Evolutionary conservation across 2,888 invertebrate genomes (phyloP).

Genomic region (Portevinia maculata): DNA sequence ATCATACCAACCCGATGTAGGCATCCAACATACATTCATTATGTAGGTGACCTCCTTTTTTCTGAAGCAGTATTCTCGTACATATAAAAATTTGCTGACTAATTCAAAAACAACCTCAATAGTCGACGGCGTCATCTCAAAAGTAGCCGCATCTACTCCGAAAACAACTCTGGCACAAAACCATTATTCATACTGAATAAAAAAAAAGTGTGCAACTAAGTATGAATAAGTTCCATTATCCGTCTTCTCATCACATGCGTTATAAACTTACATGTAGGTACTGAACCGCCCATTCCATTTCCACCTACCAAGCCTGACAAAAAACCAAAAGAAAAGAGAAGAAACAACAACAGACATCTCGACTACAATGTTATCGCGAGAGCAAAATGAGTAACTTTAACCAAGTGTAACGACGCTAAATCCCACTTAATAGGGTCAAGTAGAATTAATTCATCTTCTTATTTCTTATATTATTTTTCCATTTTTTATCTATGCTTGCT

Average conservation of each 20-base stretch:
- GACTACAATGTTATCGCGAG: conserved; percentile 4
- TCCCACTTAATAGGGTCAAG: conserved; percentile 65
- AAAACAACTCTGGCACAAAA: conserved; percentile 36
- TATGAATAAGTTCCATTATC: conserved; percentile 56
- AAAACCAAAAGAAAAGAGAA: not conserved
- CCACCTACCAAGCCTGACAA: not conserved
- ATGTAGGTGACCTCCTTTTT: conserved; percentile 55
- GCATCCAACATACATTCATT: conserved; percentile 14
- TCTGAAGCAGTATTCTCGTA: conserved; percentile 1
- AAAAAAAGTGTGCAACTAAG: conserved; percentile 38
- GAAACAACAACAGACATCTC: conserved; percentile 4
- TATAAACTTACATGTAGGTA: conserved; percentile 3
- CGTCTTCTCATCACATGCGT: conserved; percentile 30
- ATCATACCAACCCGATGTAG: conserved; percentile 20
- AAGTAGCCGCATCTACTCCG: conserved; percentile 35
- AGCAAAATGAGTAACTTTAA: conserved; percentile 41
- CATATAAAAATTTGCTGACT: conserved; percentile 21
- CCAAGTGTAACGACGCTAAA: conserved; percentile 61
- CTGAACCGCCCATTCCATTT: conserved; percentile 9
- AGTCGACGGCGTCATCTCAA: conserved; percentile 25
- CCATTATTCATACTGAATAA: conserved; percentile 31
- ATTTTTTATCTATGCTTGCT: conserved; percentile 18
- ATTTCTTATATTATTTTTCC: conserved; percentile 45
- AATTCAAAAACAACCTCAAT: conserved; percentile 53
- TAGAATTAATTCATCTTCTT: conserved; percentile 63